Percentiles rank a stretch among this genome's conserved stretches.
These are phyloP conservation scores for Clytia hemisphaerica DNA, from an alignment of 30 jellyfish, hydroid and myxozoan species.

Conservation along the genomic window DNA sequence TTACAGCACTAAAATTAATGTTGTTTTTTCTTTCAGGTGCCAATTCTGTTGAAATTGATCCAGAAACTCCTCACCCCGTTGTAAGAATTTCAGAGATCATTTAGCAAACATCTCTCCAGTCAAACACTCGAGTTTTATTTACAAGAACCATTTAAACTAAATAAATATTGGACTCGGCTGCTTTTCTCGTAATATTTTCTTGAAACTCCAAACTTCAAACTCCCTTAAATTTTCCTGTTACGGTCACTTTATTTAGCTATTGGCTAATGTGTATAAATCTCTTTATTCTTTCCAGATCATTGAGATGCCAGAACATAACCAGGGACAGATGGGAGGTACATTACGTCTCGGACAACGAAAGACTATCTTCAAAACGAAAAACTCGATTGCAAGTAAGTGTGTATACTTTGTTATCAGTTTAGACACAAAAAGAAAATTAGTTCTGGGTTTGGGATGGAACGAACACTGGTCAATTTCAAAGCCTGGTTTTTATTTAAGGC, in stretches of 20 bases:
- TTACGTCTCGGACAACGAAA: constrained; percentile 89
- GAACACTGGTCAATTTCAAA: too few relatives aligned
- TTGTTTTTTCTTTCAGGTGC: constrained; percentile 56
- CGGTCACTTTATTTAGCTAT: not conserved
- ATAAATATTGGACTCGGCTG: not conserved
- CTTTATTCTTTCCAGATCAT: constrained; percentile 40
- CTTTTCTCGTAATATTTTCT: not conserved
- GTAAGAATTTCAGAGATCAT: constrained; percentile 35
- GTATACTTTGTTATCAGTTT: not conserved
- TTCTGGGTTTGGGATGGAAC: not conserved
- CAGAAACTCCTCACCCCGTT: constrained; percentile 89
- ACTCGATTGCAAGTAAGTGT: constrained; percentile 46
- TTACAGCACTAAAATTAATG: too few relatives aligned
- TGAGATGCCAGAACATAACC: constrained; percentile 98
- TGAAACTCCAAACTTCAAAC: not conserved
- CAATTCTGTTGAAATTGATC: constrained; percentile 88
- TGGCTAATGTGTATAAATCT: not conserved
- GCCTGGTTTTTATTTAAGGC: too few relatives aligned
- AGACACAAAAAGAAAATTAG: not conserved
- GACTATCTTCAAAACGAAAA: constrained; percentile 57
- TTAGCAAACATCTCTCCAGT: not conserved
- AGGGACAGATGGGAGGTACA: constrained; percentile 96
- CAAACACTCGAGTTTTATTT: not conserved
- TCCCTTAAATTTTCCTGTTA: not conserved
- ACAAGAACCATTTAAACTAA: not conserved